phyloP scores from a whole-genome alignment of 2,888 invertebrate genomes.

The Escarpia spicata region DNA sequence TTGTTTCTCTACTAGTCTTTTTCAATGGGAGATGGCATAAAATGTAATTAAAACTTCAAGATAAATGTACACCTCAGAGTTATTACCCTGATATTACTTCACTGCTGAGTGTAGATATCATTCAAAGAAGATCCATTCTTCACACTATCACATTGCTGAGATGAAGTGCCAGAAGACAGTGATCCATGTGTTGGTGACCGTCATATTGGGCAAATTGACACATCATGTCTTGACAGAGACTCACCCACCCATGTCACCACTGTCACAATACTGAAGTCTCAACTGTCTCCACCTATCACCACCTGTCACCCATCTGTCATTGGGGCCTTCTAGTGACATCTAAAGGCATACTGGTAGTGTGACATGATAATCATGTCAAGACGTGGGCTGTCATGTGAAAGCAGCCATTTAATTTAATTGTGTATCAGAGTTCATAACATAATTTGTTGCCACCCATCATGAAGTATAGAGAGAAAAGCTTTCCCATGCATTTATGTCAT shows the following conservation, averaged over 20 bases:
- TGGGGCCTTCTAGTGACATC: not conserved
- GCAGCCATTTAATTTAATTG: not conserved
- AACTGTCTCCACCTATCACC: not conserved
- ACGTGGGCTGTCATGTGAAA: not conserved
- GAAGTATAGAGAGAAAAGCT: not conserved
- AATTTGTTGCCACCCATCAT: not conserved
- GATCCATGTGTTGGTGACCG: not conserved
- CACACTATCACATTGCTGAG: not conserved
- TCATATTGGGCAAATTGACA: not conserved
- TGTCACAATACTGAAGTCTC: not conserved
- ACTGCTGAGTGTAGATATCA: not conserved
- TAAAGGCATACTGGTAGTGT: not conserved
- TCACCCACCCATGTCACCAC: not conserved
- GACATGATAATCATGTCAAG: not conserved
- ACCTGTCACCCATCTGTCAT: not conserved
- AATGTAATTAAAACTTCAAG: not conserved
- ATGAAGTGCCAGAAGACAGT: not conserved
- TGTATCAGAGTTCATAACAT: not conserved
- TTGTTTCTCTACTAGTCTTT: too few species aligned
- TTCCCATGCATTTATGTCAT: too few species aligned
- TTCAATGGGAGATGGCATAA: too few species aligned
- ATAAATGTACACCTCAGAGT: not conserved
- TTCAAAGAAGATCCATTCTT: not conserved
- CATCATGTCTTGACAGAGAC: not conserved
- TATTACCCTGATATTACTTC: not conserved